phyloP scores from a whole-genome alignment of 2,113 vertebrate genomes.

The Scolopax mira region DNA sequence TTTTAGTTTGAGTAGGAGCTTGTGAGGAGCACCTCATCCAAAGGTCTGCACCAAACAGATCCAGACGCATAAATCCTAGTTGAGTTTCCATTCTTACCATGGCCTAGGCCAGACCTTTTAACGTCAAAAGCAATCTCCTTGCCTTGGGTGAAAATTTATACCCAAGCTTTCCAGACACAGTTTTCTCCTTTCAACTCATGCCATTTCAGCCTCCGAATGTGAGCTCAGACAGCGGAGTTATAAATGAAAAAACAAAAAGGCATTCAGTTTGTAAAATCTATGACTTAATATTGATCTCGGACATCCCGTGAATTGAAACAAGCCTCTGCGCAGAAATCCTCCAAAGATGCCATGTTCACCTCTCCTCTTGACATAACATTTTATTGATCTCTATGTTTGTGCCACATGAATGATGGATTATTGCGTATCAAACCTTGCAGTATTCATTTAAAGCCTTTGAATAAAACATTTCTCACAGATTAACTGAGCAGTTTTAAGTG shows the following conservation, averaged over 20 bases:
- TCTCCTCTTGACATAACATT: background rate
- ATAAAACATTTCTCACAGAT: conserved; percentile 78
- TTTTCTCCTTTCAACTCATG: background rate
- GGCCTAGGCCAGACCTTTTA: background rate
- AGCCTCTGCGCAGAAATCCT: background rate
- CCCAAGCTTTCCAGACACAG: background rate
- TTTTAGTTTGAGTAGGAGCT: background rate
- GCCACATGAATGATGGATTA: conserved; percentile 59
- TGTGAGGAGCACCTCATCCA: background rate
- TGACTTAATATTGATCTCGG: background rate
- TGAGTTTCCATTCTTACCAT: background rate
- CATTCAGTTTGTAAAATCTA: conserved; percentile 22
- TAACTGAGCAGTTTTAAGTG: conserved; percentile 73
- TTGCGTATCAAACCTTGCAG: conserved; percentile 46
- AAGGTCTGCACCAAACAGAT: background rate
- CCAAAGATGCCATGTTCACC: background rate
- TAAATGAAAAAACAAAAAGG: background rate
- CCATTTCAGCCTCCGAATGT: rapidly evolving
- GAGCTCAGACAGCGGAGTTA: background rate
- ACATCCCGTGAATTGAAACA: background rate
- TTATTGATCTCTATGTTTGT: conserved; percentile 25
- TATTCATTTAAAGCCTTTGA: conserved; percentile 72
- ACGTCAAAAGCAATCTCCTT: background rate
- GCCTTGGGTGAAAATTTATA: background rate
- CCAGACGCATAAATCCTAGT: background rate